phyloP scores from a whole-genome alignment of 2,888 invertebrate genomes.

The Stenodema calcarata region DNA sequence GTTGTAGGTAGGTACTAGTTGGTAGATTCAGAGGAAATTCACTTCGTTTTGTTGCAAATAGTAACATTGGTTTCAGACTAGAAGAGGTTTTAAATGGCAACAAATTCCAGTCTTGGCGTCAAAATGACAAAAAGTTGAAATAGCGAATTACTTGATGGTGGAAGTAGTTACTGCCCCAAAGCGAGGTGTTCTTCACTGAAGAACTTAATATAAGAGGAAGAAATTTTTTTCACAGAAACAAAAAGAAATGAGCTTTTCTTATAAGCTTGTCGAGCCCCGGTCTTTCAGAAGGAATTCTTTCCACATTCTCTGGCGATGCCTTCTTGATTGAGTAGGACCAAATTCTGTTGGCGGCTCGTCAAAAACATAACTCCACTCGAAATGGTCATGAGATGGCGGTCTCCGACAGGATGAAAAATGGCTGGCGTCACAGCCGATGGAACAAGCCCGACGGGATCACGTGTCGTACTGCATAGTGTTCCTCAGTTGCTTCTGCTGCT shows the following conservation, averaged over 20 bases:
- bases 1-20: background rate
- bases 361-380: slow-evolving; percentile 6
- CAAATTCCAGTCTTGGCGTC: background rate
- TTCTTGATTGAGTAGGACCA: background rate
- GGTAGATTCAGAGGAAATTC: background rate
- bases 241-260: background rate
- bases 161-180: background rate
- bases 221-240: background rate
- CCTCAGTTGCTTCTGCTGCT: slow-evolving; percentile 75
- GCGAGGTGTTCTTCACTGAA: background rate
- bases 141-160: background rate
- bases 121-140: background rate
- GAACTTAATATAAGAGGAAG: background rate
- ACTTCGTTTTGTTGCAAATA: background rate
- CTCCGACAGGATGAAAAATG: background rate
- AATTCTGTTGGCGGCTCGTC: background rate
- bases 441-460: slow-evolving; percentile 33
- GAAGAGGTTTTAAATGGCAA: background rate
- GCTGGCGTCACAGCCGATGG: background rate
- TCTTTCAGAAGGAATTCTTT: background rate
- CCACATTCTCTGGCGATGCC: background rate
- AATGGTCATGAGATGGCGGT: background rate
- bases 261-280: background rate
- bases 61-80: background rate
- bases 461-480: slow-evolving; percentile 51